These are phyloP conservation scores for Hybognathus amarus DNA, from an alignment of 2,797 vertebrate species.

Conservation along the genomic window DNA sequence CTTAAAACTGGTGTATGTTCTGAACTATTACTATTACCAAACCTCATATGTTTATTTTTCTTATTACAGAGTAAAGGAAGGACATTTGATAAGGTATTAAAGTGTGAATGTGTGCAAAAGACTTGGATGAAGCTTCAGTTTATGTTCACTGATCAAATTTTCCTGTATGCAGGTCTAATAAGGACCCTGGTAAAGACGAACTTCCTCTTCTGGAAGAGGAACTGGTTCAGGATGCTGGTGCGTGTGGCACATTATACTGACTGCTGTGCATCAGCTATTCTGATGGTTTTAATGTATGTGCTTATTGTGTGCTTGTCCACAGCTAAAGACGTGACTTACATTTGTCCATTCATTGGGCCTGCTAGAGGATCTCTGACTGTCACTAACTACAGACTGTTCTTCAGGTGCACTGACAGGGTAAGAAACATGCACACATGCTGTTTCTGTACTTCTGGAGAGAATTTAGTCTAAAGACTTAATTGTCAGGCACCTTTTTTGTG, in stretches of 20 bases:
- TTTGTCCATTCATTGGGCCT: constrained; percentile 94
- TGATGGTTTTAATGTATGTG: constrained; percentile 9
- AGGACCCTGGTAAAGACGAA: constrained; percentile 89
- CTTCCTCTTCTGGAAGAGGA: constrained; percentile 90
- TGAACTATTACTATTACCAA: background rate
- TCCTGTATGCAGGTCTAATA: constrained; percentile 74
- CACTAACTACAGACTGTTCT: constrained; percentile 97
- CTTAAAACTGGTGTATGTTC: background rate
- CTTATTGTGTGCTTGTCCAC: constrained; percentile 46
- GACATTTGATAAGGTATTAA: constrained; percentile 70
- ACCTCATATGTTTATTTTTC: constrained; percentile 43
- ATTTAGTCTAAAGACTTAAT: background rate
- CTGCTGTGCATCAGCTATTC: background rate
- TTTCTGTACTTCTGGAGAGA: background rate
- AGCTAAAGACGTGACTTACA: constrained; percentile 96
- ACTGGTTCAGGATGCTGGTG: constrained; percentile 86
- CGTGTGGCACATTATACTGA: background rate
- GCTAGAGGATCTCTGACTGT: constrained; percentile 90
- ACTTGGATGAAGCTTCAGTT: background rate
- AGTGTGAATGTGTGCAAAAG: background rate
- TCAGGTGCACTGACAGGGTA: constrained; percentile 94
- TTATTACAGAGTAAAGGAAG: constrained; percentile 70
- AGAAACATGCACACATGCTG: constrained; percentile 54
- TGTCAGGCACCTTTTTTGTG: background rate
- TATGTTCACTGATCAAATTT: background rate